phyloP scores from a whole-genome alignment of 2,113 vertebrate species.

The Glaucomys volans region DNA sequence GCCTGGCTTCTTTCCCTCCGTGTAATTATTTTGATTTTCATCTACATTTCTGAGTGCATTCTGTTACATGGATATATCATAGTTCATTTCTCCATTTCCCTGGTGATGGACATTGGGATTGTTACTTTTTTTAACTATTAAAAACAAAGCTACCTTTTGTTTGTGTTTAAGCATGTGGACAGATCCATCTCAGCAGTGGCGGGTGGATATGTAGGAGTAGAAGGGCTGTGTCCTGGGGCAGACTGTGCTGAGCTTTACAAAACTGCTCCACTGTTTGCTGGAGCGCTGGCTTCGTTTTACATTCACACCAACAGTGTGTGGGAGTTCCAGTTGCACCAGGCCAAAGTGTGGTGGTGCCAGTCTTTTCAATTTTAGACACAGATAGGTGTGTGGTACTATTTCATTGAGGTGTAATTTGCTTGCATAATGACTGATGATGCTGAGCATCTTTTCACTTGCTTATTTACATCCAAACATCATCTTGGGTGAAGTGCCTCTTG shows the following conservation, averaged over 20 bases:
- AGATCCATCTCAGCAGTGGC: background rate
- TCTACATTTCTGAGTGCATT: background rate
- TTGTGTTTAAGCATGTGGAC: background rate
- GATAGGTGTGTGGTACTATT: background rate
- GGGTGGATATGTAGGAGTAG: background rate
- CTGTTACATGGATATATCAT: background rate
- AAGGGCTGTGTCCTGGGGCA: background rate
- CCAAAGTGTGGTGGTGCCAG: too few relatives aligned
- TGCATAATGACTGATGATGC: background rate
- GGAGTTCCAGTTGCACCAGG: background rate
- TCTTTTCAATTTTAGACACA: background rate
- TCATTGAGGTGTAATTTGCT: background rate
- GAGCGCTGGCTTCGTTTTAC: background rate
- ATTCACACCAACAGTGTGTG: rapidly evolving
- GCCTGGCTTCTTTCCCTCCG: background rate
- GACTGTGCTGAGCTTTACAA: background rate
- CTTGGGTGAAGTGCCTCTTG: background rate
- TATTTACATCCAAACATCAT: background rate
- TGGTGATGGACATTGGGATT: background rate
- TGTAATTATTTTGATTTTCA: background rate
- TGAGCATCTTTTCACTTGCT: background rate
- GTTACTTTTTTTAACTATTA: background rate
- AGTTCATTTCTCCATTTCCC: background rate
- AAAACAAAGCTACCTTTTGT: background rate
- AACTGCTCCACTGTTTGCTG: background rate